Conservation (phyloP, 2,797 vertebrate genomes). For the Lepilemur ruficaudatus region DNA sequence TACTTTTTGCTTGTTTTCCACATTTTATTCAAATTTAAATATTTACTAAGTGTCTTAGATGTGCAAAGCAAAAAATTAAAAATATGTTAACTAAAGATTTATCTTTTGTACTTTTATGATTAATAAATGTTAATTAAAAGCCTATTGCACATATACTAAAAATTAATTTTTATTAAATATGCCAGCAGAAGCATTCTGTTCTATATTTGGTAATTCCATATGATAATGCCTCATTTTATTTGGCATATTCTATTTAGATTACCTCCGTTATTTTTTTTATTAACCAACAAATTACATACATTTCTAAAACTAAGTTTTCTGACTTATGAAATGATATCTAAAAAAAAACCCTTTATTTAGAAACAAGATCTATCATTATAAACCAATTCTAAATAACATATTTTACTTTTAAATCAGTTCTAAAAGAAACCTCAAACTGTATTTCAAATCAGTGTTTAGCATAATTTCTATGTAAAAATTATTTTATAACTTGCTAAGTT, state of each 20-base stretch:
- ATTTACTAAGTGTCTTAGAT: conserved; percentile 38
- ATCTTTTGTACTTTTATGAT: conserved; percentile 54
- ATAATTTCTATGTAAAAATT: conserved; percentile 41
- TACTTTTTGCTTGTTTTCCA: conserved; percentile 46
- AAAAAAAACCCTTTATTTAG: conserved; percentile 22
- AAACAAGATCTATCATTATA: conserved; percentile 26
- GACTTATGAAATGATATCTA: conserved; percentile 35
- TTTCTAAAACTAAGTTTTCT: conserved; percentile 53
- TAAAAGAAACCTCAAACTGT: conserved; percentile 43
- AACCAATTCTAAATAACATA: conserved; percentile 30
- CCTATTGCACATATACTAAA: not conserved
- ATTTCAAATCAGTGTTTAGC: conserved; percentile 52
- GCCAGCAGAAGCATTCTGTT: conserved; percentile 37
- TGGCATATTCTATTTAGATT: conserved; percentile 39
- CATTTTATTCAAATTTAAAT: conserved; percentile 32
- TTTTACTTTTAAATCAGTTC: conserved; percentile 49
- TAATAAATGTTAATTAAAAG: conserved; percentile 55
- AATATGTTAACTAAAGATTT: conserved; percentile 20
- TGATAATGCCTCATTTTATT: conserved; percentile 46
- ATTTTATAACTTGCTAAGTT: conserved; percentile 18
- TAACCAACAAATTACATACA: conserved; percentile 20
- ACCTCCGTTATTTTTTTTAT: conserved; percentile 42
- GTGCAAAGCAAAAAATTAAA: conserved; percentile 60
- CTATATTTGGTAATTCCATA: conserved; percentile 36
- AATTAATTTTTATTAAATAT: conserved; percentile 50